A percentile compares a stretch with the other conserved stretches of the same genome.
Conservation (phyloP, 2,113 vertebrate species). For the Zosterops japonicus region DNA sequence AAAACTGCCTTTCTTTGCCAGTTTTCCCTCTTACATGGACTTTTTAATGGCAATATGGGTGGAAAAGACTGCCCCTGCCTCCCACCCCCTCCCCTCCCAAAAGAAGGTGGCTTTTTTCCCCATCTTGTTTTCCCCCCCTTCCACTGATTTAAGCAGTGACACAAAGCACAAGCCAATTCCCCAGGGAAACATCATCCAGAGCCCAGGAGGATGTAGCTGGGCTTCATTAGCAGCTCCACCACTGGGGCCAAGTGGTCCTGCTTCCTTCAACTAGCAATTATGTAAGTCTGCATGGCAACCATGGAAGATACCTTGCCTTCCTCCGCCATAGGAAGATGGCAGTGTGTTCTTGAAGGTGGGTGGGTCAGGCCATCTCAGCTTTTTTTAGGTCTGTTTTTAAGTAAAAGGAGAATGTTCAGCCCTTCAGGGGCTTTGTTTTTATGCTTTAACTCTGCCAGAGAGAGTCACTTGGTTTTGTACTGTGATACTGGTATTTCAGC, state of each 20-base stretch:
- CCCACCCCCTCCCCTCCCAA: no score
- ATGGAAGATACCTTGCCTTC: neutral
- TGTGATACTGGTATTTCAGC: neutral
- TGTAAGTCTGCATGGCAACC: neutral
- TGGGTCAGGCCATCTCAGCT: rapidly evolving
- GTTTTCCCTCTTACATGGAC: neutral
- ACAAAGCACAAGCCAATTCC: neutral
- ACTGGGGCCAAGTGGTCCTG: neutral
- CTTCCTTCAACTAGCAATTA: neutral
- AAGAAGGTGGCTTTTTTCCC: neutral
- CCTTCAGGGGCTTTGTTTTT: neutral
- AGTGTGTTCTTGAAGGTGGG: rapidly evolving
- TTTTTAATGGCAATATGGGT: rapidly evolving
- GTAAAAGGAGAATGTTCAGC: neutral
- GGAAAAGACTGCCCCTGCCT: neutral
- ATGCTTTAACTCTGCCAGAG: neutral
- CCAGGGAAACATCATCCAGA: neutral
- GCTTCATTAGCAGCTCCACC: neutral
- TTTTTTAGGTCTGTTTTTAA: neutral
- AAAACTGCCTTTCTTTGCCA: neutral
- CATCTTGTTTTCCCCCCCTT: neutral
- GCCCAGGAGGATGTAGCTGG: neutral
- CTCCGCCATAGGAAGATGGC: rapidly evolving
- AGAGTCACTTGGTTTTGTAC: neutral
- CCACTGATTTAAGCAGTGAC: neutral